Base-by-base conservation (phyloP, 2,113 vertebrate genomes). In the Albula goreensis region DNA sequence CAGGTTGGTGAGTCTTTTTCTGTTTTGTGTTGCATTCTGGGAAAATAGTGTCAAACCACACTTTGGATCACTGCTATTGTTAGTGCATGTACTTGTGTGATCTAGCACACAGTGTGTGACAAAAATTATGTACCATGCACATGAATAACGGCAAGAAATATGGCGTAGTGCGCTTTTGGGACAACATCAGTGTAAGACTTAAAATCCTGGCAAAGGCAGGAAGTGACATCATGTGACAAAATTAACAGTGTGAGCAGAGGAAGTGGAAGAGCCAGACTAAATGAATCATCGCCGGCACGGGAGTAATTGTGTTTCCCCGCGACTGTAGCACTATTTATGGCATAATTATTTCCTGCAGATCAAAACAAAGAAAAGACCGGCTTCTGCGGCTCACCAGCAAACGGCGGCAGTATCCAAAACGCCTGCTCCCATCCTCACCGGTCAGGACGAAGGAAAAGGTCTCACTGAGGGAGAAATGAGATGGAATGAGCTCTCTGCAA, bases 371-470 rank as follows among this genome's bases (percentile, higher is more conserved):
- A 22, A 15, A 48, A 85, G 31, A 0, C 22, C 17, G 50, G 5
- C 11, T 57, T 74, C 79, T 4, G 57, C 53, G 87, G 90, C 93
- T 93, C 94, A 99, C 98, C 97, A 99, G 92, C 87, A 99, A 95
- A 90, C 98, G 96, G 2, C 98, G 96, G 90, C 98, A 99, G 87
- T 99, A 99, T 48, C 98, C 98, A 51, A 99, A 99, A 85, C 98
- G 90, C 50, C 98, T 94, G 94, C 97, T 98, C 83, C 98, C 98
- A 51, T 99, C 98, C 92, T 99, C 98, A 77, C 98, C 97, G 0
- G 98, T 99, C 88, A 99, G 88, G 86, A 99, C 98, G 87, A 99
- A 99, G 0, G 98, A 99, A 92, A 99, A 99, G 0, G 98, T 99
- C 91, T 99, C 98, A 89, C 98, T 99, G 90, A 81, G 5, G 56